Evolutionary conservation across 2,797 vertebrate species (phyloP).

Genomic region (Oophaga sylvatica): DNA sequence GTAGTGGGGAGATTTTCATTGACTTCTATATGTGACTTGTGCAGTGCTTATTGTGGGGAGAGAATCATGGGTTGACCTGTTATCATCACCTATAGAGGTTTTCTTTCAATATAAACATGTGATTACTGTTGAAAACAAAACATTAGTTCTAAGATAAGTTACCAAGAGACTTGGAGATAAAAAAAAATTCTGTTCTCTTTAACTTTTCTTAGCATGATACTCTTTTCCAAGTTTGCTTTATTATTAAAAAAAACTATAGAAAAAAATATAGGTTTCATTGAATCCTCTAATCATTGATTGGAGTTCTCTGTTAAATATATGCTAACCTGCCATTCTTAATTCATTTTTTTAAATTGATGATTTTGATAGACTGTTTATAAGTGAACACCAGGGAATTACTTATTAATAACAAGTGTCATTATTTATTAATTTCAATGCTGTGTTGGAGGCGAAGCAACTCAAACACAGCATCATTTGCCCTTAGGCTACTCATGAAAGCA

Average conservation of each 20-base stretch:
- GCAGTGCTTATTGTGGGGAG: too few relatives aligned
- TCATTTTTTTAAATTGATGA: conserved; percentile 2
- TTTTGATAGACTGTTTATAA: background rate
- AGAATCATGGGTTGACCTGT: too few relatives aligned
- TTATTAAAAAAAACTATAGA: background rate
- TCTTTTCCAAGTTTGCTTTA: background rate
- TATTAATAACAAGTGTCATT: conserved; percentile 43
- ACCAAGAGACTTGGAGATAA: too few relatives aligned
- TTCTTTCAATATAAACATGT: too few relatives aligned
- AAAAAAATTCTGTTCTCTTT: background rate
- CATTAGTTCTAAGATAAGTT: too few relatives aligned
- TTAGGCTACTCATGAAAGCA: conserved; percentile 31
- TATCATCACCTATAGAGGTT: too few relatives aligned
- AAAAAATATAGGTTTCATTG: background rate
- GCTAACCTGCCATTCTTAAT: conserved; percentile 16
- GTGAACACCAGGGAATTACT: conserved; percentile 34
- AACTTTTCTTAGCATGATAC: background rate
- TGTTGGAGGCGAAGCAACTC: conserved; percentile 42
- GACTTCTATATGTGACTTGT: too few relatives aligned
- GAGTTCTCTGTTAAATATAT: background rate
- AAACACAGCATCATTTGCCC: conserved; percentile 16
- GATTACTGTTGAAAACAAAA: too few relatives aligned
- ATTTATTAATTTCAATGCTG: conserved; percentile 45
- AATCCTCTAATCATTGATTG: background rate
- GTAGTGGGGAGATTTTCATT: too few relatives aligned